Base-by-base conservation (phyloP, 2,113 vertebrate genomes). In the Lagopus muta region DNA sequence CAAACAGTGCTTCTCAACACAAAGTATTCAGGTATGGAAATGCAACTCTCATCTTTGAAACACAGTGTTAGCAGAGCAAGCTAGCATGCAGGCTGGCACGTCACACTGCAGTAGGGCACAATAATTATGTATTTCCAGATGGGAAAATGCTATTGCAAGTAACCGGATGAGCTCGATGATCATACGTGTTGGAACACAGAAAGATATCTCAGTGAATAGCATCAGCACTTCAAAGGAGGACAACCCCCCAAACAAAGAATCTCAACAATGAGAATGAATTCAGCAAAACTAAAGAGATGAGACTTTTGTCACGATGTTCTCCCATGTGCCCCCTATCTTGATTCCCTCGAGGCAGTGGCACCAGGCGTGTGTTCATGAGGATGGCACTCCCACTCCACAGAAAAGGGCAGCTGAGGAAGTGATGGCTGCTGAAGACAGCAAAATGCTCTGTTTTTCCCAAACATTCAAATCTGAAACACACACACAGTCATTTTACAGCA, bases 121-220 rank as follows among this genome's bases (percentile, higher is more conserved):
- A 2, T 72, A 78, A 92, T 90, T 79, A 94, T 1, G 22, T 20
- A 78, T 61, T 85, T 96, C 92, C 91, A 92, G 70, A 69, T 66
- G 78, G 65, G 82, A 90, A 58, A 65, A 60, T 15, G 77, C 65
- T 79, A 66, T 42, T 77, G 48, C 80, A 75, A 89, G 86, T 75
- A 78, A 71, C 1, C 81, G 47, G 9, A 69, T 11, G 42, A 94
- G 75, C 50, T 30, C 11, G 1, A 67, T 28, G 78, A 76, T 65
- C 55, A 66, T 21, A 43, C 72, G 58, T 19, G 82, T 73, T 47
- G 62, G 88, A 93, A 88, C 64, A 61, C 66, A 92, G 80, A 28
- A 36, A 90, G 65, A 32, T 4, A 85, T 42, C 65, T 38, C 24
- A 73, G 75, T 50, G 45, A 72, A 76, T 71, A 66, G 52, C 34